phyloP scores from a whole-genome alignment of 1,140 invertebrate genomes.

The Drosophila dunni region DNA sequence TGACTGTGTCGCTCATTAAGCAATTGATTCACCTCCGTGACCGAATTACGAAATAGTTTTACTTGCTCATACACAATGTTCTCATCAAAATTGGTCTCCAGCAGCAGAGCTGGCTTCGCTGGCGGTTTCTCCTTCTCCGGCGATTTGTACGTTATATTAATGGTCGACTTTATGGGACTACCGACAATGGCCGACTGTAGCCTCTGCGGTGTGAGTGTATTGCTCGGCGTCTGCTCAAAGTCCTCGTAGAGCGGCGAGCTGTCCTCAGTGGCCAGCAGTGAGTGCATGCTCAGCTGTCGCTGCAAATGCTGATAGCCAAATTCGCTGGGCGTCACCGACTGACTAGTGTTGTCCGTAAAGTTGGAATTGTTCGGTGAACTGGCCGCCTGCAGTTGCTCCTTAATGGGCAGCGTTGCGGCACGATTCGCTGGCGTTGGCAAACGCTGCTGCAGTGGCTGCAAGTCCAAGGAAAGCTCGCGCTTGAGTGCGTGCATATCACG shows the following conservation, averaged over 20 bases:
- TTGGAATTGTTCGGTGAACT: constrained; percentile 84
- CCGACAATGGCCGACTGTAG: constrained; percentile 15
- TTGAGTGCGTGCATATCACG: constrained; percentile 82
- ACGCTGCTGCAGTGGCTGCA: constrained; percentile 65
- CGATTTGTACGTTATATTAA: constrained; percentile 88
- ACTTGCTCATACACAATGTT: constrained; percentile 90
- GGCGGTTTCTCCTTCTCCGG: constrained; percentile 66
- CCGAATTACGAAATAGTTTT: constrained; percentile 89
- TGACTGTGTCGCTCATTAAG: constrained; percentile 61
- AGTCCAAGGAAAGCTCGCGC: constrained; percentile 77
- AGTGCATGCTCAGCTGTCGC: constrained; percentile 80
- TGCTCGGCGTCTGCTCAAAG: constrained; percentile 77
- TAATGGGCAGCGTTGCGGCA: constrained; percentile 57
- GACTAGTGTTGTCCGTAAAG: constrained; percentile 84
- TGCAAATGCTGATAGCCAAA: constrained; percentile 83
- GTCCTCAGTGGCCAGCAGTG: constrained; percentile 77
- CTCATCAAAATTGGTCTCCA: constrained; percentile 83
- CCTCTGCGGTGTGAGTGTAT: constrained; percentile 55
- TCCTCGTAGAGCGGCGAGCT: constrained; percentile 80
- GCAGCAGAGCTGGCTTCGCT: constrained; percentile 50
- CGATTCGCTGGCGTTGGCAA: constrained; percentile 53
- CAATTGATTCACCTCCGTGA: constrained; percentile 90
- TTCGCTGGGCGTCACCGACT: constrained; percentile 84
- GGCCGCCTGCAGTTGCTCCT: constrained; percentile 59
- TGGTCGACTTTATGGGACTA: constrained; percentile 88